Base-by-base conservation (phyloP, 2,797 vertebrate genomes). In the Limnodromus scolopaceus region DNA sequence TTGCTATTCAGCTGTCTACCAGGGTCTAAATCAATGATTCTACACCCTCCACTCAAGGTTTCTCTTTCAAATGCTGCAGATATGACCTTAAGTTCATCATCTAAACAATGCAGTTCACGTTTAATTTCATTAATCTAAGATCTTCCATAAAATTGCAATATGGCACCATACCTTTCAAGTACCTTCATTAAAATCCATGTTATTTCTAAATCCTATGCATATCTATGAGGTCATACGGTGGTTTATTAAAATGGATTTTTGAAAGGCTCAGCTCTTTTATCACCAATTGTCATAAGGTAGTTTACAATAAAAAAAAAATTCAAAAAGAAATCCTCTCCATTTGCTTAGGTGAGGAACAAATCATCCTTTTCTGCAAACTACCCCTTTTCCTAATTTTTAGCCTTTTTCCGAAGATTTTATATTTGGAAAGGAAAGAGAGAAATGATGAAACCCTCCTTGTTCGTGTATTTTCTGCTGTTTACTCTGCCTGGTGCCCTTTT, bases 1-100 rank as follows among this genome's bases (percentile, higher is more conserved):
- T 91, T 98, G 98, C 98, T 97, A 98, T 98, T 98, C 97, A 97
- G 97, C 98, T 98, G 98, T 98, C 98, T 98, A 95, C 98, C 98
- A 96, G 98, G 98, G 98, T 99, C 99, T 99, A 99, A 99, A 99
- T 99, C 99, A 99, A 99, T 98, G 98, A 98, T 98, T 97, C 97
- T 96, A 98, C 98, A 98, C 98, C 98, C 98, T 98, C 98, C 97
- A 98, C 99, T 98, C 98, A 99, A 99, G 99, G 98, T 99, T 99
- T 99, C 98, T 97, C 97, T 97, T 98, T 98, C 98, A 99, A 99
- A 98, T 98, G 98, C 98, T 98, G 96, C 95, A 94, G 96, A 97
- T 96, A 97, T 94, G 96, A 97, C 97, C 97, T 97, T 91, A 95
- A 93, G 97, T 97, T 97, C 97, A 97, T 96, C 96, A 96, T 97